Evolutionary conservation across 2,888 invertebrate genomes (phyloP), one percentile per base, ranked within the genome.

Genomic region (Cataglyphis albicans): DNA sequence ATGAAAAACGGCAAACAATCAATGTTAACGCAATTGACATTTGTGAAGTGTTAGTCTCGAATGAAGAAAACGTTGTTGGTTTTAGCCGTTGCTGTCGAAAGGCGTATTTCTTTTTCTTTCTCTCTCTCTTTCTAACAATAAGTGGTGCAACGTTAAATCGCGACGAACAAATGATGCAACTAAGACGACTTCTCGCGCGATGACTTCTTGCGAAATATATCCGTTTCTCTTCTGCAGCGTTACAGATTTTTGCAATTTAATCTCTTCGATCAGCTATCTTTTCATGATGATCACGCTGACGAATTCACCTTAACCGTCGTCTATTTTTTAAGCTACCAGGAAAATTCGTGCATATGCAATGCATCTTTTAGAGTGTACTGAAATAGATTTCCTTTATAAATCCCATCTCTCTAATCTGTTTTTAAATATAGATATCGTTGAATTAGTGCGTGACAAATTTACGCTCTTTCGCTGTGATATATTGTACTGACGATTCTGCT

Each of bases 161-260:
- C 78, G 75, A 82, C 81, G 78, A 81, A 76, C 67, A 85, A 83
- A 68, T 84, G 80, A 84, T 68, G 86, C 86, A 88, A 88, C 86
- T 88, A 85, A 75, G 38, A 59, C 32, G 44, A 68, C 83, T 83
- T 80, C 44, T 84, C 70, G 64, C 15, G 3, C 67, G 21, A 21
- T 81, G 82, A 35, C 41, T 41, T 44, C 15, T 88, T 88, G 82
- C 87, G 85, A 88, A 88, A 84, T 81, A 80, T 70, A n/a, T 64
- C 25, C 64, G n/a, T 55, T 76, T 65, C 59, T 72, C 52, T 72
- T 80, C 35, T 59, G 61, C 3, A 15, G 32, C 12, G 15, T 67
- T 38, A 7, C 29, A 9, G 52, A 15, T 76, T 29, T 65, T n/a
- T 7, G 52, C 38, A 25, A 65, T 76, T 25, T 55, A 65, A 76